Evolutionary conservation across 1,140 invertebrate species (phyloP).

Genomic region (Anadara kagoshimensis): DNA sequence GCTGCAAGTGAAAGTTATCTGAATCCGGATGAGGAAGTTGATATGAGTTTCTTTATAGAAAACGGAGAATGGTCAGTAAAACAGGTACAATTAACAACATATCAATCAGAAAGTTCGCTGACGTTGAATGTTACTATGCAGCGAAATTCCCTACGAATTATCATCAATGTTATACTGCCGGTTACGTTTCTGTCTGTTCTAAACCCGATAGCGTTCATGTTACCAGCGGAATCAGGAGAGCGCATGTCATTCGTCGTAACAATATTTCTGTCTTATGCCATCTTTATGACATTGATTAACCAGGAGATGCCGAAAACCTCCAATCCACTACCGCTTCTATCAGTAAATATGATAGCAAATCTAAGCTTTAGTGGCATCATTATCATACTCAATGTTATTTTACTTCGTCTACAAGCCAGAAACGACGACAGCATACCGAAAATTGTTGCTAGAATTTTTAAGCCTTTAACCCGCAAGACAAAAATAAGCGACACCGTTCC

Average conservation of each 20-base stretch:
- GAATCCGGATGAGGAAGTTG: background rate
- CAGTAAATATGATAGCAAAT: too few species aligned
- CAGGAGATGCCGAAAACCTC: constrained; percentile 6
- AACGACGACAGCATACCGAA: too few species aligned
- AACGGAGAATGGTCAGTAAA: constrained; percentile 6
- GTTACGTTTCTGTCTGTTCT: constrained; percentile 39
- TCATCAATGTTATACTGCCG: constrained; percentile 42
- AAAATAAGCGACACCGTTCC: too few species aligned
- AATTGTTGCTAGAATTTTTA: too few species aligned
- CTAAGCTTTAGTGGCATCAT: too few species aligned
- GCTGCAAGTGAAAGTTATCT: background rate
- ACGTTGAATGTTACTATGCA: constrained; percentile 14
- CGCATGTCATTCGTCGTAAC: constrained; percentile 47
- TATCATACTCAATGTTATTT: too few species aligned
- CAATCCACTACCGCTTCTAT: background rate
- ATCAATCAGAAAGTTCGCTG: constrained; percentile 62
- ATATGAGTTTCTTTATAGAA: background rate
- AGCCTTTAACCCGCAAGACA: too few species aligned
- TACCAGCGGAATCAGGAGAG: constrained; percentile 48
- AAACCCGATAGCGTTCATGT: constrained; percentile 39
- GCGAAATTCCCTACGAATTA: constrained; percentile 32
- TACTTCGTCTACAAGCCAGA: too few species aligned
- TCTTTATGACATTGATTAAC: constrained; percentile 32
- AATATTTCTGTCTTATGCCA: constrained; percentile 37
- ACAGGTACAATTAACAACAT: background rate